Evolutionary conservation across 2,113 vertebrate species (phyloP).

Genomic region (Psittacus erithacus): DNA sequence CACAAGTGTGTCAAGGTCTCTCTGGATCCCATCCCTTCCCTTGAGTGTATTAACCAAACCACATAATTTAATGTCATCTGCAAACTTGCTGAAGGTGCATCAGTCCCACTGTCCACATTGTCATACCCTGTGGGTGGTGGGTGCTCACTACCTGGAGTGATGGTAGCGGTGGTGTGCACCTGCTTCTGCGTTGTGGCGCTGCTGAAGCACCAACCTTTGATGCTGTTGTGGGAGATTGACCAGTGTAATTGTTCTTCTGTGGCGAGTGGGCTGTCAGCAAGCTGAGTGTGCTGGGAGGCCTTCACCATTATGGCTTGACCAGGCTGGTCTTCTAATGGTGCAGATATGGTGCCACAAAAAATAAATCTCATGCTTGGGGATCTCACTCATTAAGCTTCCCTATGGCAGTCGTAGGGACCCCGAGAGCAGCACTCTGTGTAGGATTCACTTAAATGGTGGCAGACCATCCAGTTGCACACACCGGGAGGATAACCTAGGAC

Average conservation of each 20-base stretch:
- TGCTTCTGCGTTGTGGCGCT: neutral
- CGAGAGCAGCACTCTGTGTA: neutral
- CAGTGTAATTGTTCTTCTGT: neutral
- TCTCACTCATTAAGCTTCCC: too few species aligned
- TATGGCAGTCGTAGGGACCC: neutral
- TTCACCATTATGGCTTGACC: too few species aligned
- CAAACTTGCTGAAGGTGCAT: too few species aligned
- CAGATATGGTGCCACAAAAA: accelerated
- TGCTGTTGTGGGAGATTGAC: neutral
- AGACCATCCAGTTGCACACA: accelerated
- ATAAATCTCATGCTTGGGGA: accelerated
- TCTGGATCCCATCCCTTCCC: too few species aligned
- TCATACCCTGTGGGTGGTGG: too few species aligned
- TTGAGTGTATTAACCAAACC: too few species aligned
- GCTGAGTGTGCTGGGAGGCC: neutral
- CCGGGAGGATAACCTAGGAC: neutral
- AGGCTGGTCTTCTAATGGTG: accelerated
- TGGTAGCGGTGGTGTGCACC: too few species aligned
- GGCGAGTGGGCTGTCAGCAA: neutral
- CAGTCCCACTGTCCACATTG: too few species aligned
- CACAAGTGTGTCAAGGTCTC: too few species aligned
- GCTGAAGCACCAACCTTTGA: too few species aligned
- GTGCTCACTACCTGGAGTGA: too few species aligned
- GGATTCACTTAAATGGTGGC: accelerated
- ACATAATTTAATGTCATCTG: too few species aligned